These are phyloP conservation scores for Dromaius novaehollandiae DNA, from an alignment of 2,113 vertebrate species.

Conservation along the genomic window DNA sequence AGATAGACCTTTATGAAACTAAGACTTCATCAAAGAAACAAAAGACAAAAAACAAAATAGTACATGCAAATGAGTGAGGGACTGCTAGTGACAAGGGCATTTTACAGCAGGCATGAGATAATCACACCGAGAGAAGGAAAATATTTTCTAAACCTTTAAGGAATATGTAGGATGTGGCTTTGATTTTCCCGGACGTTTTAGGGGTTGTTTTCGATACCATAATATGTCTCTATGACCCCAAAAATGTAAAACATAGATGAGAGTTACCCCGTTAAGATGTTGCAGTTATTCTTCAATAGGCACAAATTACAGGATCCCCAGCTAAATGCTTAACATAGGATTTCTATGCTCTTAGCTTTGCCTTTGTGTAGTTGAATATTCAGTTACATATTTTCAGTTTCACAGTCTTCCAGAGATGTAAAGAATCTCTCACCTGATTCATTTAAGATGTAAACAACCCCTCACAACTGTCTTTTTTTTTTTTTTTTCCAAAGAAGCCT, in stretches of 20 bases:
- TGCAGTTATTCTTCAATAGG: neutral
- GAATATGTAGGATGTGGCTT: neutral
- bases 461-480: neutral
- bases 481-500: neutral
- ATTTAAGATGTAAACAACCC: neutral
- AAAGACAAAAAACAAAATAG: neutral
- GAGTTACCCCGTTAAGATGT: neutral
- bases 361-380: neutral
- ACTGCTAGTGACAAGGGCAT: neutral
- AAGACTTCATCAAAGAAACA: neutral
- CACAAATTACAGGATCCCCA: neutral
- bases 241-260: neutral
- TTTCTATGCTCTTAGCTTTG: neutral
- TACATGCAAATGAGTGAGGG: neutral
- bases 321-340: neutral
- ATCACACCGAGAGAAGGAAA: neutral
- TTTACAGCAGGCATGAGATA: neutral
- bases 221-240: neutral
- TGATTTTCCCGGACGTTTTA: neutral
- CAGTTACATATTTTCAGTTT: neutral
- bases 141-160: neutral
- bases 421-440: neutral
- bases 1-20: neutral
- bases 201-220: fast-evolving
- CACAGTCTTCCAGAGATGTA: neutral